Evolutionary conservation across 2,888 invertebrate species (phyloP), one percentile per base, ranked within the genome.

Genomic region (Agriopis leucophaearia): DNA sequence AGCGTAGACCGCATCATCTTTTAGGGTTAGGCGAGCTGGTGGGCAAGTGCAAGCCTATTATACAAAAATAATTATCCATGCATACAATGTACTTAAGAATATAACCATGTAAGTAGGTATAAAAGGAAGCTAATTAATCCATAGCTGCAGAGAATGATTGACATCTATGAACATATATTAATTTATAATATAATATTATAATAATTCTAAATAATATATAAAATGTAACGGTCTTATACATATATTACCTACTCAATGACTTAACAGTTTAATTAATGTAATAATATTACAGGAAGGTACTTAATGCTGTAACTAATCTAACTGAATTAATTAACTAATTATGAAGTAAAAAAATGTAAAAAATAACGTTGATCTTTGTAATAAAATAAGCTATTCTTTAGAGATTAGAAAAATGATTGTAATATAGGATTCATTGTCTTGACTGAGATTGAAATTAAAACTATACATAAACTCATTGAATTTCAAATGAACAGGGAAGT

Each of bases 401-500:
- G 13, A 35, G 35, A 54, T 38, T 51, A 35, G 9, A 38, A 54
- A 10, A 8, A 16, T 10, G 4, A 55, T 42, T 36, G 27, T 35
- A 8, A n/a, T 42, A 35, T 42, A 35, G n/a, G 50, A 55, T 48
- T 55, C 54, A 38, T 62, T 47, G 50, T 57, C 45, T 64, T 64
- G 35, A 35, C 36, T 42, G 6, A 13, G 38, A 35, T 44, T 18
- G 44, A 36, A 44, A 52, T 58, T 47, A 57, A 51, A 57, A 64
- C 50, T 50, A 36, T 10, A 44, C 51, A 40, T 54, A 27, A 38
- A 54, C 12, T 40, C 15, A 42, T 40, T 71, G 63, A 74, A 73
- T 69, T 64, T 74, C 58, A 73, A 73, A 75, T 73, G 42, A 48
- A 57, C 36, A 64, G 44, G 55, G 65, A 60, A 65, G 55, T 35